Percentiles rank a stretch among this genome's conserved stretches.
Conservation (phyloP, 2,797 vertebrate species). For the Toxotes lorentzi region DNA sequence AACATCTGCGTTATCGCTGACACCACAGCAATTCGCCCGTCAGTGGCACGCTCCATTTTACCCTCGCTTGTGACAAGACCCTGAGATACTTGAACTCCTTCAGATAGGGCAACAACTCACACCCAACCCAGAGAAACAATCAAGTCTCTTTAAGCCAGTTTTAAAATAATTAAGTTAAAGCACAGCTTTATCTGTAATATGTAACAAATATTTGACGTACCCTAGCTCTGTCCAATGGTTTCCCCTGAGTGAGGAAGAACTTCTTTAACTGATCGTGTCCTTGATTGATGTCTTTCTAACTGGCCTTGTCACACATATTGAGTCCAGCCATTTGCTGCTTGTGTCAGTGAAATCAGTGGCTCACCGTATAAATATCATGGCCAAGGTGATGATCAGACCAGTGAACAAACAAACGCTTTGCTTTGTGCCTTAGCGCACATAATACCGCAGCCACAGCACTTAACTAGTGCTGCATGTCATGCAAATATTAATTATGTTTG, state of each 20-base stretch:
- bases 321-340: not conserved
- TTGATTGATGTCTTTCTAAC: not conserved
- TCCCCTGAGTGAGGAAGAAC: too few relatives aligned
- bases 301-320: not conserved
- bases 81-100: not conserved
- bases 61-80: not conserved
- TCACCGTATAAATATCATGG: conserved; percentile 9
- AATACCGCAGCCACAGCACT: not conserved
- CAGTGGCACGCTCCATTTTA: not conserved
- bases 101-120: not conserved
- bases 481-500: not conserved
- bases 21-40: not conserved
- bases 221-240: too few relatives aligned
- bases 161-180: not conserved
- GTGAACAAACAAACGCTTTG: too few relatives aligned
- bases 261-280: too few relatives aligned
- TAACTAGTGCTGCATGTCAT: not conserved
- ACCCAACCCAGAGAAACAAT: not conserved
- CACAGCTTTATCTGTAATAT: too few relatives aligned
- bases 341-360: not conserved
- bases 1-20: not conserved
- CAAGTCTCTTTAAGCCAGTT: not conserved
- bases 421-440: too few relatives aligned
- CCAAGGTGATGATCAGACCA: not conserved
- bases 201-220: too few relatives aligned